Conservation (phyloP, 2,888 invertebrate species). For the Epinotia ramella region DNA sequence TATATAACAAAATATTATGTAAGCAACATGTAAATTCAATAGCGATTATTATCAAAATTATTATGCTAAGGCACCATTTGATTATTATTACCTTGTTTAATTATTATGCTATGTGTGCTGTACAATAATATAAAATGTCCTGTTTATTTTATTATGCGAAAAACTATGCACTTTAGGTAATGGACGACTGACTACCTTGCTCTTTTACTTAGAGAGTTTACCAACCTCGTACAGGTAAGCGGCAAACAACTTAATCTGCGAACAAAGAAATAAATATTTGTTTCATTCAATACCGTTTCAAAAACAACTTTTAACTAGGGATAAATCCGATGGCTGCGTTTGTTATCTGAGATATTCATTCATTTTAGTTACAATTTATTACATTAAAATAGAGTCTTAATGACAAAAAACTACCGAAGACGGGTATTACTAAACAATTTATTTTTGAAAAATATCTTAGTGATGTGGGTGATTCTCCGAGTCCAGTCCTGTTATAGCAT, state of each 20-base stretch:
- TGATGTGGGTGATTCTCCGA: no score
- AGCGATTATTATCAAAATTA: conserved; percentile 28
- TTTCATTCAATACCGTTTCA: neutral
- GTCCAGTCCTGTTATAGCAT: no score
- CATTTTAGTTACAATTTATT: no score
- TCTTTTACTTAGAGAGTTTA: conserved; percentile 74
- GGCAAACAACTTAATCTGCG: conserved; percentile 95
- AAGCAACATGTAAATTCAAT: neutral
- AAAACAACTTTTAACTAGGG: no score
- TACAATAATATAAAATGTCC: conserved; percentile 31
- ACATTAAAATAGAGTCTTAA: no score
- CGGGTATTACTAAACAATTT: no score
- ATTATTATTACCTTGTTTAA: conserved; percentile 8
- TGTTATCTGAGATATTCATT: no score
- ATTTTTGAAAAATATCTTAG: no score
- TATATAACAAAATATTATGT: neutral
- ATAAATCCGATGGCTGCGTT: no score
- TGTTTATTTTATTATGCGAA: conserved; percentile 29
- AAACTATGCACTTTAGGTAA: conserved; percentile 10
- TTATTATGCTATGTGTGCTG: conserved; percentile 1
- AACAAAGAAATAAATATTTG: conserved; percentile 57
- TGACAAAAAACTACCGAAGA: no score
- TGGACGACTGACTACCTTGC: conserved; percentile 9
- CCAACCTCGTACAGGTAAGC: conserved; percentile 94
- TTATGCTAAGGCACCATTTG: conserved; percentile 40